Conservation (phyloP, 2,797 vertebrate species). For the Hydrophis major region DNA sequence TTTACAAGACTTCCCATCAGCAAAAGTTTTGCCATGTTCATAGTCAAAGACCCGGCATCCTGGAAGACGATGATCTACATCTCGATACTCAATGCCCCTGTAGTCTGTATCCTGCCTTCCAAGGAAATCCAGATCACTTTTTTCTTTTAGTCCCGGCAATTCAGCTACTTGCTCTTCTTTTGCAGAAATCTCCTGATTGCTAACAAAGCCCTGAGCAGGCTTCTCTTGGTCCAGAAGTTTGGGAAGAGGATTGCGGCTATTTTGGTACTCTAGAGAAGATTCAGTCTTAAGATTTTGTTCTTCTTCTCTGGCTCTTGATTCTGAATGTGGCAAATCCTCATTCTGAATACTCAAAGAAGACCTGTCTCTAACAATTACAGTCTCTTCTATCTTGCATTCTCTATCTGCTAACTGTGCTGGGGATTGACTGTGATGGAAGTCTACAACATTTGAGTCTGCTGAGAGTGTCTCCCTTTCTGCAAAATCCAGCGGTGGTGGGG, state of each 20-base stretch:
- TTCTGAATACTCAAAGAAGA: slow-evolving; percentile 67
- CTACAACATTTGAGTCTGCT: slow-evolving; percentile 70
- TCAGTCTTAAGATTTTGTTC: slow-evolving; percentile 64
- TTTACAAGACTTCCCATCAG: slow-evolving; percentile 77
- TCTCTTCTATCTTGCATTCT: slow-evolving; percentile 71
- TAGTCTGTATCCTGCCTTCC: slow-evolving; percentile 79
- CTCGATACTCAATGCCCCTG: slow-evolving; percentile 91
- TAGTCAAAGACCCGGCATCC: slow-evolving; percentile 84
- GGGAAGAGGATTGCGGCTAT: slow-evolving; percentile 63
- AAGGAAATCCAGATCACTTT: slow-evolving; percentile 77
- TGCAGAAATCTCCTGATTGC: slow-evolving; percentile 68
- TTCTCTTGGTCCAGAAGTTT: slow-evolving; percentile 71
- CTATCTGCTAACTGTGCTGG: slow-evolving; percentile 65
- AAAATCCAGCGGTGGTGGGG: slow-evolving; percentile 71
- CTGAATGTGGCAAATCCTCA: slow-evolving; percentile 70
- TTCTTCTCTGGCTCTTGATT: slow-evolving; percentile 68
- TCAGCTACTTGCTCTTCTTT: slow-evolving; percentile 68
- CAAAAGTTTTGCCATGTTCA: slow-evolving; percentile 79
- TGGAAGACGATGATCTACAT: slow-evolving; percentile 91
- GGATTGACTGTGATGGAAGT: slow-evolving; percentile 69
- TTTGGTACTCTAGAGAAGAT: slow-evolving; percentile 67
- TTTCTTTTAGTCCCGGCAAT: slow-evolving; percentile 70
- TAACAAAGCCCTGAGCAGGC: slow-evolving; percentile 60
- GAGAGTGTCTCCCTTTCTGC: slow-evolving; percentile 78
- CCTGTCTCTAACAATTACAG: slow-evolving; percentile 58